Conservation (phyloP, 2,113 vertebrate species). For the Pluvianellus socialis region DNA sequence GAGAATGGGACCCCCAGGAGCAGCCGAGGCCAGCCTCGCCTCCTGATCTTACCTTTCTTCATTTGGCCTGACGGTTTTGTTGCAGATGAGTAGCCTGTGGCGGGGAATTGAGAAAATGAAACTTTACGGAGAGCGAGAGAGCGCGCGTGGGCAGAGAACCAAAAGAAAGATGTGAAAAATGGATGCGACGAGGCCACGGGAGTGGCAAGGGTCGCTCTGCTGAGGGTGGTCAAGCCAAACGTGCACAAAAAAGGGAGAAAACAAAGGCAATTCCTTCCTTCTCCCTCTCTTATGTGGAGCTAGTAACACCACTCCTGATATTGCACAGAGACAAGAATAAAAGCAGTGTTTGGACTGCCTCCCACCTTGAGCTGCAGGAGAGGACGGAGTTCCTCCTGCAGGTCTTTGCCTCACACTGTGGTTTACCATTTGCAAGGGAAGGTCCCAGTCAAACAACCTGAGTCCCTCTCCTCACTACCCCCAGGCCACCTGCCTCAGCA, state of each 20-base stretch:
- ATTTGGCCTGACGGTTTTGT: slow-evolving; percentile 53
- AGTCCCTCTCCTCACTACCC: neutral
- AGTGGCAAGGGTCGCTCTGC: neutral
- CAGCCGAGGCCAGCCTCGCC: neutral
- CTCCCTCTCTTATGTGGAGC: neutral
- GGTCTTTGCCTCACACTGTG: neutral
- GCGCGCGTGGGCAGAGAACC: accelerated
- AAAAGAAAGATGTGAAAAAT: neutral
- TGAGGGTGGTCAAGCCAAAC: neutral
- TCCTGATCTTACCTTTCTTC: slow-evolving; percentile 56
- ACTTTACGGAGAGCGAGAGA: neutral
- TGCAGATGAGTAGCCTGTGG: slow-evolving; percentile 32
- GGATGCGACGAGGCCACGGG: accelerated
- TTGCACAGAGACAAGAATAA: neutral
- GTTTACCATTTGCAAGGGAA: neutral
- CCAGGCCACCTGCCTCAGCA: neutral
- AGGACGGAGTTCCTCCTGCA: neutral
- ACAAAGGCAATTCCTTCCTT: neutral
- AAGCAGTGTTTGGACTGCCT: neutral
- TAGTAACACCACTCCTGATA: neutral
- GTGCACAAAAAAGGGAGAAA: neutral
- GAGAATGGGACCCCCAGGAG: slow-evolving; percentile 62
- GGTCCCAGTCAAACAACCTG: neutral
- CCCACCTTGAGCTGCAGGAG: neutral
- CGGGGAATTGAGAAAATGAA: neutral